Evolutionary conservation across 2,888 invertebrate genomes (phyloP).

Genomic region (Drosophila niveifrons): DNA sequence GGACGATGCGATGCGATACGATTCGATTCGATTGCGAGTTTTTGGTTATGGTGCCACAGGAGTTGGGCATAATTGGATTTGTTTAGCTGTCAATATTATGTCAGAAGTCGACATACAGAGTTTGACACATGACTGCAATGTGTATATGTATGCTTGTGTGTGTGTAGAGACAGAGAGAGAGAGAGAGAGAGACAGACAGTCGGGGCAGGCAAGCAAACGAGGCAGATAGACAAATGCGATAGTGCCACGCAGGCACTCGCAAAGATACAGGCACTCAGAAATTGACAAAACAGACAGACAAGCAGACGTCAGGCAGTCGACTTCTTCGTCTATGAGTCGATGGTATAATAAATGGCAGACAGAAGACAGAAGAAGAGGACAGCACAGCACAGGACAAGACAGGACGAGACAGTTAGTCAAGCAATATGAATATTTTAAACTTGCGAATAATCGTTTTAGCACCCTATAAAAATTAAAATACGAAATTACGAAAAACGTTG

Average conservation of each 20-base stretch:
- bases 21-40: constrained; percentile 24
- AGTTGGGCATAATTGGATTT: constrained; percentile 80
- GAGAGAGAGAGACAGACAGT: constrained; percentile 40
- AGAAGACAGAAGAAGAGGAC: background rate
- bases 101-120: constrained; percentile 77
- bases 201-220: constrained; percentile 25
- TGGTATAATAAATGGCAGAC: constrained; percentile 1
- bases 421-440: constrained; percentile 44
- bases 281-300: constrained; percentile 27
- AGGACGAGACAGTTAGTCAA: constrained; percentile 10
- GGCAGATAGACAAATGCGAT: constrained; percentile 34
- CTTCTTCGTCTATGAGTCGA: background rate
- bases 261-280: constrained; percentile 45
- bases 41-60: constrained; percentile 33
- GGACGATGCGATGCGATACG: constrained; percentile 13
- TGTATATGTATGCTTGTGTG: constrained; percentile 1
- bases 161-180: constrained; percentile 30
- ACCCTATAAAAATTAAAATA: constrained; percentile 12
- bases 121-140: constrained; percentile 58
- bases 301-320: constrained; percentile 1
- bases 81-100: constrained; percentile 81
- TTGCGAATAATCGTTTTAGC: constrained; percentile 10
- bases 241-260: constrained; percentile 23
- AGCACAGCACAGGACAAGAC: too few relatives aligned
- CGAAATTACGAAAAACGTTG: too few relatives aligned